A percentile compares a stretch with the other conserved stretches of the same genome.
Conservation (phyloP, 2,888 invertebrate species). For the Gari tellinella region DNA sequence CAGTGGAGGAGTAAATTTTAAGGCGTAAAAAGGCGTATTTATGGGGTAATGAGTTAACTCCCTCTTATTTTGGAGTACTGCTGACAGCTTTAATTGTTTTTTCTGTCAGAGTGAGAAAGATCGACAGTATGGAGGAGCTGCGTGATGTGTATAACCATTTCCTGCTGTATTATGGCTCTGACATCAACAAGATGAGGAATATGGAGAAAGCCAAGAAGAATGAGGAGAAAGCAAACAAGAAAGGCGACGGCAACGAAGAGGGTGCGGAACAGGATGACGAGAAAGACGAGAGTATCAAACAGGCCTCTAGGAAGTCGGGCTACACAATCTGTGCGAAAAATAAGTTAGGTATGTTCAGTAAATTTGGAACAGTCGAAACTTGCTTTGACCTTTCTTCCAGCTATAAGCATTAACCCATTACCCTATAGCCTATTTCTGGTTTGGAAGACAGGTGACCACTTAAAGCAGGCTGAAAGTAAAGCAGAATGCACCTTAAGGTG, state of each 20-base stretch:
- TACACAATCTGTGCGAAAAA: conserved; percentile 94
- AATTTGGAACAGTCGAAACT: too few relatives aligned
- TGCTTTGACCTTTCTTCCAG: too few relatives aligned
- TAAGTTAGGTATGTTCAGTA: conserved; percentile 88
- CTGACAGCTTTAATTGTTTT: too few relatives aligned
- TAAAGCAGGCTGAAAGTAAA: too few relatives aligned
- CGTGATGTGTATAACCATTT: conserved; percentile 97
- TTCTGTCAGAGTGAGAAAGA: conserved; percentile 74
- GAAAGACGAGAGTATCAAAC: conserved; percentile 88
- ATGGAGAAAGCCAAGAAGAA: conserved; percentile 83
- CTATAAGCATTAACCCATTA: too few relatives aligned
- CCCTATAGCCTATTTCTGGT: too few relatives aligned
- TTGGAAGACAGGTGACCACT: too few relatives aligned
- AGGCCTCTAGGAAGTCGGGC: conserved; percentile 93
- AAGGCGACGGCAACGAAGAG: conserved; percentile 64
- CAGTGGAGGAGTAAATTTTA: too few relatives aligned
- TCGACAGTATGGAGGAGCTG: conserved; percentile 91
- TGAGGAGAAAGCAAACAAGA: conserved; percentile 77
- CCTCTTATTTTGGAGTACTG: too few relatives aligned
- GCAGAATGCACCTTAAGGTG: too few relatives aligned
- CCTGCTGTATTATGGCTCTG: conserved; percentile 93
- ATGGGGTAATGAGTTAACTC: too few relatives aligned
- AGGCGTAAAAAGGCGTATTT: too few relatives aligned
- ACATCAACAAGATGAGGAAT: conserved; percentile 86
- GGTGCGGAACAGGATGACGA: conserved; percentile 82